Evolutionary conservation across 2,888 invertebrate species (phyloP), one percentile per base, ranked within the genome.

Genomic region (Diabrotica balteata): DNA sequence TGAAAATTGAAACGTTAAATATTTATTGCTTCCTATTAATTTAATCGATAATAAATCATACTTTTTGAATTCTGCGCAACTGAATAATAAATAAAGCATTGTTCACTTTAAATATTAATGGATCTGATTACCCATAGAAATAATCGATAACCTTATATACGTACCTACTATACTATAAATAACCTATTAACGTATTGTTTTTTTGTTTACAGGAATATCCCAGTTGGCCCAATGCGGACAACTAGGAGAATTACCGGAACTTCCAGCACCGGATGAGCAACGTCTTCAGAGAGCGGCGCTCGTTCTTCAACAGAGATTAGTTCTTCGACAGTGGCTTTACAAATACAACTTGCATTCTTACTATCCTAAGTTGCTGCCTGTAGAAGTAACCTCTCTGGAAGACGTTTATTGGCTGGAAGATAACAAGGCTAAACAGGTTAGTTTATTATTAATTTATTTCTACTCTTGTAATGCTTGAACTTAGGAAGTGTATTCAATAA

Each of bases 331-430:
- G 86, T 95, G 95, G 95, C 87, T 95, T 70, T 87, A 88, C 75
- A 90, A 91, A 75, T 90, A 92, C 82, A 88, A 88, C 52, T 86
- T 93, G 71, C 92, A 92, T 79, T 89, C 90, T 78, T 89, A 91
- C 63, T 92, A 92, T 80, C 89, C 90, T 79, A 90, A 92, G 79
- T 84, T 94, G 76, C 86, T 93, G 77, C 90, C 91, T 76, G 88
- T 93, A 81, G 94, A 94, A 84, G 93, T 95, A 55, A 89, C 92
- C 60, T 92, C 93, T n/a, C 83, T 95, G 74, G 95, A 95, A 83
- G 95, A 95, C 85, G 94, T 94, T 45, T 95, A 95, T 84, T 94
- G 94, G 94, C 66, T 80, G 81, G 94, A 95, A 82, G 95, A 95
- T 83, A 89, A 90, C 66, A 89, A 91, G 66, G 93, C 92, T 22